A percentile compares a stretch with the other conserved stretches of the same genome.
phyloP scores from a whole-genome alignment of 2,888 invertebrate species.

The Bedellia somnulentella region DNA sequence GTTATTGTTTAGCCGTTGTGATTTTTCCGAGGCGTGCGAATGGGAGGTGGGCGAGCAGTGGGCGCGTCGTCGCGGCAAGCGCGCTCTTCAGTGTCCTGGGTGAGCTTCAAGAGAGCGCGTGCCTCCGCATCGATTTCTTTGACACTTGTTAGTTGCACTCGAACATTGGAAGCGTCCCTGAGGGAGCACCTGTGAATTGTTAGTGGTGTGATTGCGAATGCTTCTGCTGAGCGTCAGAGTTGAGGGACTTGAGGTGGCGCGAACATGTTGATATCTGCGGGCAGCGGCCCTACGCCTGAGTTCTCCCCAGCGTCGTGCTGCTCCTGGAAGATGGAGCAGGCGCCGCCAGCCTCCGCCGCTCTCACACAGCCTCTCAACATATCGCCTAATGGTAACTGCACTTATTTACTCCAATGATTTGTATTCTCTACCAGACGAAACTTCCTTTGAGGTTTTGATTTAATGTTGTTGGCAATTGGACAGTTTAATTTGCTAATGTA shows the following conservation, averaged over 20 bases:
- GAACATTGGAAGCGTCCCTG: not conserved
- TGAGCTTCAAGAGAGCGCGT: slow-evolving; percentile 59
- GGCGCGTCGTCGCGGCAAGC: slow-evolving; percentile 55
- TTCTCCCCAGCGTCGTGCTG: slow-evolving; percentile 61
- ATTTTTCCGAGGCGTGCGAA: slow-evolving; percentile 59
- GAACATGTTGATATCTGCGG: slow-evolving; percentile 69
- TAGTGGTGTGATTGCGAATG: slow-evolving; percentile 32
- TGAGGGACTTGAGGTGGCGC: slow-evolving; percentile 32
- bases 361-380: slow-evolving; percentile 55
- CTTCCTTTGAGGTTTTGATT: too few relatives aligned
- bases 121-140: slow-evolving; percentile 25
- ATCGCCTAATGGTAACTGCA: slow-evolving; percentile 56
- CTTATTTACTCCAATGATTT: too few relatives aligned
- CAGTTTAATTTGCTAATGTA: too few relatives aligned
- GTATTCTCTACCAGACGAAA: too few relatives aligned
- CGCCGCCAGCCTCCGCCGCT: slow-evolving; percentile 53
- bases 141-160: slow-evolving; percentile 4
- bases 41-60: slow-evolving; percentile 55
- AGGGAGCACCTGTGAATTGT: slow-evolving; percentile 16
- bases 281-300: slow-evolving; percentile 61
- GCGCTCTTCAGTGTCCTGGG: slow-evolving; percentile 61
- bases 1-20: slow-evolving; percentile 51
- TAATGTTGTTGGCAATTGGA: too few relatives aligned
- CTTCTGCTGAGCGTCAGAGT: slow-evolving; percentile 20
- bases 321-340: slow-evolving; percentile 68